Evolutionary conservation across 2,888 invertebrate genomes (phyloP).

Genomic region (Protodeltote pygarga): DNA sequence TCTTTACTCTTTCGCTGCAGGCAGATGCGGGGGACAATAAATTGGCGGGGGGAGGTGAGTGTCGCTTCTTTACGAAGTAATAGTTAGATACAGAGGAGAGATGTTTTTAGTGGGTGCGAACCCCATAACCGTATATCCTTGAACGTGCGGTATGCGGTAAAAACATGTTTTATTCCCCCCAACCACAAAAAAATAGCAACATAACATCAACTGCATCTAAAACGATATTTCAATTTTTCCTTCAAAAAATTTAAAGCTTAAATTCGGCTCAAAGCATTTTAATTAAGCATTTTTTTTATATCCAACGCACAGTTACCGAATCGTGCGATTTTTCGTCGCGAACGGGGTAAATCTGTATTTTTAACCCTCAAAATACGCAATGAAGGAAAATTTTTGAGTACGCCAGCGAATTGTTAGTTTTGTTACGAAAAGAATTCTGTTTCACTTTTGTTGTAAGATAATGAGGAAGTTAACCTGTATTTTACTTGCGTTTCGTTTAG

Average conservation of each 20-base stretch:
- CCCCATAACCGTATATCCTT: no score
- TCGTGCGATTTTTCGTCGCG: conserved; percentile 19
- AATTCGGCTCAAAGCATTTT: conserved; percentile 12
- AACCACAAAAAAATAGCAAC: no score
- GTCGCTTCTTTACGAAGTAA: no score
- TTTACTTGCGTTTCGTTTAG: background rate
- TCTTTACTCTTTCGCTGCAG: no score
- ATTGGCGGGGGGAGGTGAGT: no score
- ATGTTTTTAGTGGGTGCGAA: no score
- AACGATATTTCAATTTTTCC: background rate
- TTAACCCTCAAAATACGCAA: conserved; percentile 5
- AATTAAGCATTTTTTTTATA: conserved; percentile 26
- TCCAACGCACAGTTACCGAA: conserved; percentile 4
- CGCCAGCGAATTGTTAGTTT: conserved; percentile 22
- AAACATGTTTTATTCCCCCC: no score
- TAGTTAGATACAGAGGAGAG: no score
- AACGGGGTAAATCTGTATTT: conserved; percentile 6
- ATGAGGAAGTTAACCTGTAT: conserved; percentile 9
- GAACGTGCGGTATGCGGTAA: no score
- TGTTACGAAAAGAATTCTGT: conserved; percentile 4
- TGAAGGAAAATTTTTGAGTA: conserved; percentile 13
- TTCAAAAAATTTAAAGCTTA: conserved; percentile 4
- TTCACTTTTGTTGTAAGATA: conserved; percentile 11
- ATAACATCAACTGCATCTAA: background rate
- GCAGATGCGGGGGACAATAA: no score